These are phyloP conservation scores for Lapara coniferarum DNA, from an alignment of 2,888 invertebrate species.

Conservation along the genomic window DNA sequence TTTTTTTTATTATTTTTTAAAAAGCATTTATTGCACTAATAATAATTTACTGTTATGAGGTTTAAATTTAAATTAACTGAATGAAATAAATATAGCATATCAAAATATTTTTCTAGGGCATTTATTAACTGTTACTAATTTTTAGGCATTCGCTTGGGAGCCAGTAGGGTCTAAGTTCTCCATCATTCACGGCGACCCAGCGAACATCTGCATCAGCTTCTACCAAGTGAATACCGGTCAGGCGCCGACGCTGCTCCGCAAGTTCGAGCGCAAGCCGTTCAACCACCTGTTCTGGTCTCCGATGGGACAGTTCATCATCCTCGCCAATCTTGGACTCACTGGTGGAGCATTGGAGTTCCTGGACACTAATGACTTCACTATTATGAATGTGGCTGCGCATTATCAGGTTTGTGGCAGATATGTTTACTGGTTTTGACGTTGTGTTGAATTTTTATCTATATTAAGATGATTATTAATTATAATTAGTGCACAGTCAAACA, in stretches of 20 bases:
- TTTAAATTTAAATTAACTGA: too few species aligned
- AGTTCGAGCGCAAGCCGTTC: constrained; percentile 93
- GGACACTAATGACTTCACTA: constrained; percentile 96
- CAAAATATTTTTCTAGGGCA: background rate
- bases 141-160: constrained; percentile 97
- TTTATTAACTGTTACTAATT: background rate
- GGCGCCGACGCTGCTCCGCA: constrained; percentile 93
- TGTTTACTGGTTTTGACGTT: background rate
- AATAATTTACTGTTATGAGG: too few species aligned
- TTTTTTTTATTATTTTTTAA: too few species aligned
- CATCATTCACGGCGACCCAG: constrained; percentile 96
- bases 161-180: constrained; percentile 98
- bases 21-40: too few species aligned
- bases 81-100: too few species aligned
- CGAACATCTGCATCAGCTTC: constrained; percentile 94
- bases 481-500: too few species aligned
- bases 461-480: too few species aligned
- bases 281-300: constrained; percentile 98
- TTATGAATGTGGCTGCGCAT: constrained; percentile 97
- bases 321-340: constrained; percentile 93
- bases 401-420: constrained; percentile 85
- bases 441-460: too few species aligned
- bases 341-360: constrained; percentile 97
- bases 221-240: constrained; percentile 95
- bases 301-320: constrained; percentile 96